Evolutionary conservation across 2,888 invertebrate species (phyloP), one percentile per base, ranked within the genome.

Genomic region (Nomada fabriciana): DNA sequence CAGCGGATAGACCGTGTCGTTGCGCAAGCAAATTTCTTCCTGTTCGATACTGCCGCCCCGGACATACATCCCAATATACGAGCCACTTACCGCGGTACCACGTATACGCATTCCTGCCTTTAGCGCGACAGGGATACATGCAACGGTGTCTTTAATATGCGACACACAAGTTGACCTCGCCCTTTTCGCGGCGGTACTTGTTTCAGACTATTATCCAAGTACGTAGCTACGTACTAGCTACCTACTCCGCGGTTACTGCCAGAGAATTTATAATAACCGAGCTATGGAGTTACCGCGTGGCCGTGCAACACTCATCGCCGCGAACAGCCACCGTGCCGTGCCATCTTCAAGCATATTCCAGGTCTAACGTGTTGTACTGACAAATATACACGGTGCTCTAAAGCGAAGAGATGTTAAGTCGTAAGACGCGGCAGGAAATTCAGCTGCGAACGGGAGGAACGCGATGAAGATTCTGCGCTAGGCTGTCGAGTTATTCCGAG

Each of bases 241-340:
- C 87, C 84, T 84, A 89, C 88, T 87, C 88, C 88, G 84, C 87
- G 87, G 83, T 85, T 87, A 89, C 91, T 89, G 86, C 84, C 85
- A 84, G 89, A 82, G 92, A 91, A 92, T 92, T 92, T 89, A 92
- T 92, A 92, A 92, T 92, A 91, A 91, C 89, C 85, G 85, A 78
- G 84, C 75, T 88, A 85, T 83, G 80, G 83, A 83, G 79, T 86
- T 83, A 83, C 76, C 75, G 67, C 79, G 68, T 78, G 59, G 60
- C 74, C 71, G 79, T 71, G 76, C 69, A 72, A 67, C 75, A 65
- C 74, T 79, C 85, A 78, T 86, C 85, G 85, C 80, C 57, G 83
- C 84, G 81, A 79, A 77, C 82, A 75, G 64, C 67, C 67, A 69
- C 74, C 71, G 53, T 73, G 71, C 74, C 61, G 42, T 52, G 36